Conservation (phyloP, 1,140 invertebrate genomes). For the Pollicipes pollicipes region DNA sequence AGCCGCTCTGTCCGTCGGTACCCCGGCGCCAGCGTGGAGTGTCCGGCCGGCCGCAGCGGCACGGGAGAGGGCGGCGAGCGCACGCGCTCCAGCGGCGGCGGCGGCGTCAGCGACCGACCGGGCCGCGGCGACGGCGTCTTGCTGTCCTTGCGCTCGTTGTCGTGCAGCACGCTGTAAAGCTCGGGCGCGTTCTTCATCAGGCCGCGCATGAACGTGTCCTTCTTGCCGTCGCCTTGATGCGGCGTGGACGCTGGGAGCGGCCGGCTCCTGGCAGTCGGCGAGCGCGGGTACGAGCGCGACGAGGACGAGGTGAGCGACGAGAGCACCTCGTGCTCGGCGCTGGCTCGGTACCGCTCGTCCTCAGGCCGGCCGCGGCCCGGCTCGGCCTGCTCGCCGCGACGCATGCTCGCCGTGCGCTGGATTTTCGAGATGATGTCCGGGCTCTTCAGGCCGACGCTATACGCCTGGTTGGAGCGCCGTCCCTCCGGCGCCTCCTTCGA, state of each 20-base stretch:
- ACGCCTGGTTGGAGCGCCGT: background rate
- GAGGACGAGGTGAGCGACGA: background rate
- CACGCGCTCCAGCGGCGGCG: background rate
- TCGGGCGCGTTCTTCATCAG: constrained; percentile 52
- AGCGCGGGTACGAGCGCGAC: background rate
- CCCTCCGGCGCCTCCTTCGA: background rate
- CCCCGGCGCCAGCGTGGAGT: too few species aligned
- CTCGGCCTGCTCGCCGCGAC: background rate
- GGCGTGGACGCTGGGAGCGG: too few species aligned
- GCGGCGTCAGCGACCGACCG: background rate
- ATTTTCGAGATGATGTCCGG: background rate
- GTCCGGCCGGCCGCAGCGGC: background rate
- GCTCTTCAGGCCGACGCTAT: background rate
- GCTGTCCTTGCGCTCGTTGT: constrained; percentile 30
- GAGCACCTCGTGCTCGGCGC: background rate
- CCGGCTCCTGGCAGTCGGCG: too few species aligned
- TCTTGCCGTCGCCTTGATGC: too few species aligned
- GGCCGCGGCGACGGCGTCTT: constrained; percentile 5
- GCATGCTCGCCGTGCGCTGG: background rate
- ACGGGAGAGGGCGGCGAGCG: background rate
- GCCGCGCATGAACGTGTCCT: constrained; percentile 47
- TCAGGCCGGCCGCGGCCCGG: too few species aligned
- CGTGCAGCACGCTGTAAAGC: constrained; percentile 47
- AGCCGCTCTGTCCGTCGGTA: background rate
- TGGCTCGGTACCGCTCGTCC: too few species aligned